A percentile compares a stretch with the other conserved stretches of the same genome.
These are phyloP conservation scores for Sinohyriopsis cumingii DNA, from an alignment of 2,888 invertebrate genomes.

Conservation along the genomic window DNA sequence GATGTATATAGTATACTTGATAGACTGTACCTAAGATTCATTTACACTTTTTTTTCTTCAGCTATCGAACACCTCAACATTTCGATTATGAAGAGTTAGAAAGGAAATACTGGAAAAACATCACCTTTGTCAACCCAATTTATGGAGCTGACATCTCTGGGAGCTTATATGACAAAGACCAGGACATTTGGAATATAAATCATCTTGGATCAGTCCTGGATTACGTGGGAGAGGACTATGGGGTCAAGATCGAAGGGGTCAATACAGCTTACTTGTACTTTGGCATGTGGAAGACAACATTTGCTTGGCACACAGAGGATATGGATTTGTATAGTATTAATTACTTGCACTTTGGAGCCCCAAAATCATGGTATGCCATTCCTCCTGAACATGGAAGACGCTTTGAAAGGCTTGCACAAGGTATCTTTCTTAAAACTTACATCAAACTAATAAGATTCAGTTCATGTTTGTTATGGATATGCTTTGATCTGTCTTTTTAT, in stretches of 20 bases:
- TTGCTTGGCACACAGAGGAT: constrained; percentile 99
- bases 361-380: constrained; percentile 93
- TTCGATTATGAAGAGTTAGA: constrained; percentile 72
- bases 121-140: constrained; percentile 94
- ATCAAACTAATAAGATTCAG: too few species aligned
- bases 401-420: constrained; percentile 89
- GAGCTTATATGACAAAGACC: constrained; percentile 89
- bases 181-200: constrained; percentile 92
- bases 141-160: constrained; percentile 99
- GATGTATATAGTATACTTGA: too few species aligned
- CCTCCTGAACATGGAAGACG: constrained; percentile 96
- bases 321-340: constrained; percentile 99
- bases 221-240: constrained; percentile 94
- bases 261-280: constrained; percentile 99
- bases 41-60: constrained; percentile 22
- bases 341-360: constrained; percentile 97
- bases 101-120: constrained; percentile 98
- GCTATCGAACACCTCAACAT: constrained; percentile 69
- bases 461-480: neutral
- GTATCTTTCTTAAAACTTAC: constrained; percentile 32
- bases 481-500: neutral
- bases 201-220: constrained; percentile 93
- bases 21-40: too few species aligned
- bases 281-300: constrained; percentile 99
- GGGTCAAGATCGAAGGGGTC: constrained; percentile 87